Percentiles rank a stretch among this genome's conserved stretches.
These are phyloP conservation scores for Pseudopleuronectes americanus DNA, from an alignment of 2,797 vertebrate species.

Conservation along the genomic window DNA sequence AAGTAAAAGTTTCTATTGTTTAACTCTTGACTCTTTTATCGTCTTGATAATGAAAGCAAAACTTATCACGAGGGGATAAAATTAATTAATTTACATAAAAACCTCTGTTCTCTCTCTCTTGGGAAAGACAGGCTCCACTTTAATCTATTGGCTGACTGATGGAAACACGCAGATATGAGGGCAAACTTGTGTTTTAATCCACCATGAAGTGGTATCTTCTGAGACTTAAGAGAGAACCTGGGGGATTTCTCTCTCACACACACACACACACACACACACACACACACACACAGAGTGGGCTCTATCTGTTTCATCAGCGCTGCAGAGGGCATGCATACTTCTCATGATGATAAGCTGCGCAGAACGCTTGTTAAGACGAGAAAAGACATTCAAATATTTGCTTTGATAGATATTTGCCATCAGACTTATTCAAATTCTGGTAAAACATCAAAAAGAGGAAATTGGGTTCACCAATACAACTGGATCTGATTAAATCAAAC, in stretches of 20 bases:
- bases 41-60: slow-evolving; percentile 37
- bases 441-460: slow-evolving; percentile 39
- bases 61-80: slow-evolving; percentile 35
- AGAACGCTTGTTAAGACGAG: slow-evolving; percentile 40
- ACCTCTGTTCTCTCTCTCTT: slow-evolving; percentile 18
- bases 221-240: slow-evolving; percentile 56
- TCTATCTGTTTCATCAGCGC: slow-evolving; percentile 68
- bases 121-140: slow-evolving; percentile 41
- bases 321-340: slow-evolving; percentile 32
- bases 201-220: slow-evolving; percentile 63
- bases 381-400: slow-evolving; percentile 46
- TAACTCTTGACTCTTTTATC: slow-evolving; percentile 42
- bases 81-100: slow-evolving; percentile 56
- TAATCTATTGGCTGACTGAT: slow-evolving; percentile 49
- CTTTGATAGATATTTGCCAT: slow-evolving; percentile 44
- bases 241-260: slow-evolving; percentile 56
- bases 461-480: slow-evolving; percentile 24
- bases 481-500: slow-evolving; percentile 37
- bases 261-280: no score
- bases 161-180: slow-evolving; percentile 52
- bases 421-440: slow-evolving; percentile 38
- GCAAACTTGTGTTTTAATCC: slow-evolving; percentile 60
- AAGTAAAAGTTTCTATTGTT: slow-evolving; percentile 17
- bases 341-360: slow-evolving; percentile 42
- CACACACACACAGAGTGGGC: slow-evolving; percentile 15